Percentiles rank a stretch among this genome's conserved stretches.
Evolutionary conservation across 2,797 vertebrate species (phyloP).

Genomic region (Micropoecilia bifurca): DNA sequence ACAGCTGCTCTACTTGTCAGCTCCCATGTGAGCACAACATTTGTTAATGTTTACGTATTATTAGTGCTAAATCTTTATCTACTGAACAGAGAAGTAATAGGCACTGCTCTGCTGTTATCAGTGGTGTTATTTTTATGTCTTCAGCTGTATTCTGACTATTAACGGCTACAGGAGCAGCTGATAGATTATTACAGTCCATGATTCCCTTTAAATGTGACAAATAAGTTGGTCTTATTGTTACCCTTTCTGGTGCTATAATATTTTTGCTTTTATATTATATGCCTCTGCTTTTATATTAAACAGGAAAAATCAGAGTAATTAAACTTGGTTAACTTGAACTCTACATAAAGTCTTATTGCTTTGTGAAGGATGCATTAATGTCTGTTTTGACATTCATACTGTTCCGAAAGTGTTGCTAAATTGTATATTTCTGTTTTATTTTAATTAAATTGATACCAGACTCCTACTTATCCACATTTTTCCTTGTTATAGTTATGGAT

Average conservation of each 20-base stretch:
- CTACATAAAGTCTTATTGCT: background rate
- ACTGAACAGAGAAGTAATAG: background rate
- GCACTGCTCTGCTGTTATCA: background rate
- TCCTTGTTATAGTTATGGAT: background rate
- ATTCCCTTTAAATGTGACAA: background rate
- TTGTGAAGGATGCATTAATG: background rate
- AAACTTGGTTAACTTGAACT: background rate
- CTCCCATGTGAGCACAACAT: background rate
- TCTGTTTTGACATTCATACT: background rate
- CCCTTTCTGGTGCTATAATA: background rate
- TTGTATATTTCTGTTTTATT: background rate
- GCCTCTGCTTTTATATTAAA: background rate
- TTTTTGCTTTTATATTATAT: no score
- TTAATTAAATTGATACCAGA: background rate
- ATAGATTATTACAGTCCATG: background rate
- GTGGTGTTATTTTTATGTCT: background rate
- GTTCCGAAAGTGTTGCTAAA: background rate
- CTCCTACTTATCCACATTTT: background rate
- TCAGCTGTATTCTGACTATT: background rate
- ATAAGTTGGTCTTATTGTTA: background rate
- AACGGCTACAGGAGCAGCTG: background rate
- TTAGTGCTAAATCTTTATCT: background rate
- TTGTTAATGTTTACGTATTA: background rate
- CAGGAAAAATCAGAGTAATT: background rate
- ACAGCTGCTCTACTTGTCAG: background rate